A percentile compares a stretch with the other conserved stretches of the same genome.
These are phyloP conservation scores for Catajapyx aquilonaris DNA, from an alignment of 1,140 invertebrate genomes.

Conservation along the genomic window DNA sequence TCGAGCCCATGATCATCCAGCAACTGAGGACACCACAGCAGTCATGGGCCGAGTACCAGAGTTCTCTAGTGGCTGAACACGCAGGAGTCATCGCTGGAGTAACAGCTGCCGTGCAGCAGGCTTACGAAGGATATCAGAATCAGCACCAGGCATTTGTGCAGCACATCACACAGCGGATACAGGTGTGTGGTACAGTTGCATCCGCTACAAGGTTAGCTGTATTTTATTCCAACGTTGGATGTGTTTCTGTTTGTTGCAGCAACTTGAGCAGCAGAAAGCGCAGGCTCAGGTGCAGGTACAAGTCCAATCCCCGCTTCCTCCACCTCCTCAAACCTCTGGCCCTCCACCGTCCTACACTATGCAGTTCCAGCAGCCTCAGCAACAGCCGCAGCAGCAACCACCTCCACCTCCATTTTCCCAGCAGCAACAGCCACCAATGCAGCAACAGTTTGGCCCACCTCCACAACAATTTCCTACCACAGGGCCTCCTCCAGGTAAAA, in stretches of 20 bases:
- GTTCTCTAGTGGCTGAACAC: constrained; percentile 54
- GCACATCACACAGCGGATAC: constrained; percentile 73
- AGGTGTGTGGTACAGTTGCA: constrained; percentile 21
- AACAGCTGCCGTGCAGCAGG: constrained; percentile 45
- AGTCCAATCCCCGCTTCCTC: constrained; percentile 9
- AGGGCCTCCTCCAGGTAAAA: constrained; percentile 11
- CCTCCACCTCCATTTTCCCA: constrained; percentile 10
- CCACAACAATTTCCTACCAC: constrained; percentile 10
- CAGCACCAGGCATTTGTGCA: constrained; percentile 83
- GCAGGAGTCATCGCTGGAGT: constrained; percentile 50
- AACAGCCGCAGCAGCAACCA: constrained; percentile 19
- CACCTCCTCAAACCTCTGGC: too few relatives aligned
- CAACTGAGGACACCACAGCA: constrained; percentile 53
- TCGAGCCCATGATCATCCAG: constrained; percentile 61
- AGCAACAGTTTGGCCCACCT: constrained; percentile 6
- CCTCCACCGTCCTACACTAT: too few relatives aligned
- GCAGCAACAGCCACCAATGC: constrained; percentile 10
- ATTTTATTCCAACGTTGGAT: too few relatives aligned
- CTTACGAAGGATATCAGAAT: constrained; percentile 50
- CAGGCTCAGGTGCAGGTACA: constrained; percentile 44
- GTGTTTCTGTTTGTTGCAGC: constrained; percentile 6
- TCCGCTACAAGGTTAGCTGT: neutral
- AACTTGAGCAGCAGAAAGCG: constrained; percentile 53
- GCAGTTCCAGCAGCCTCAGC: constrained; percentile 11
- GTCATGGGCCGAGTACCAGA: constrained; percentile 67